Percentiles rank a stretch among this genome's conserved stretches.
Conservation (phyloP, 2,888 invertebrate species). For the Ephialtes manifestator region DNA sequence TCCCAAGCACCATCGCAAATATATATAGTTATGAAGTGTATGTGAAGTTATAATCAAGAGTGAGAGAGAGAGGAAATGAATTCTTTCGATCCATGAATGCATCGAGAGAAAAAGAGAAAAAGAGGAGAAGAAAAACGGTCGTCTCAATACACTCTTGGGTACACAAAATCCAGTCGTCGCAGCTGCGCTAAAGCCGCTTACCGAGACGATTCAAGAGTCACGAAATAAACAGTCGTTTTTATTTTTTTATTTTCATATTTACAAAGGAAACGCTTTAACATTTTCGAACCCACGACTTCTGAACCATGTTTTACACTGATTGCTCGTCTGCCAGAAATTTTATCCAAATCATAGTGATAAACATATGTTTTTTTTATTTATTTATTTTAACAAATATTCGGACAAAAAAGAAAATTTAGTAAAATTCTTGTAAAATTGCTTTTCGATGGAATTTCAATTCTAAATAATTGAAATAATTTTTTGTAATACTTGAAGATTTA, state of each 20-base stretch:
- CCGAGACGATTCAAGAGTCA: conserved; percentile 17
- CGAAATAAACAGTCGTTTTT: conserved; percentile 2
- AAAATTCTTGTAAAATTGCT: too few species aligned
- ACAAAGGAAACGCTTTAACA: not conserved
- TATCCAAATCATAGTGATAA: not conserved
- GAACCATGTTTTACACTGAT: not conserved
- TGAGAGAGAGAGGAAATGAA: not conserved
- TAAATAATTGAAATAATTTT: too few species aligned
- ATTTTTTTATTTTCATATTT: conserved; percentile 13
- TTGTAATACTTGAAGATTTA: too few species aligned
- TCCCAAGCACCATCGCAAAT: not conserved
- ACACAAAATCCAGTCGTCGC: conserved; percentile 35
- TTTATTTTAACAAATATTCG: not conserved
- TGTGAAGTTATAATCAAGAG: conserved; percentile 19
- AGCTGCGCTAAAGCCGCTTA: conserved; percentile 35
- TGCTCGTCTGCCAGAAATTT: not conserved
- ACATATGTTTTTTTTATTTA: not conserved
- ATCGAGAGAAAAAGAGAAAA: conserved; percentile 38
- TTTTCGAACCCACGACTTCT: not conserved
- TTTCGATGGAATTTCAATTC: too few species aligned
- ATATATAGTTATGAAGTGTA: conserved; percentile 13
- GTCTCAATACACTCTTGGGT: conserved; percentile 30
- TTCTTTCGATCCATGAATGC: conserved; percentile 32
- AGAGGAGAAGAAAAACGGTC: conserved; percentile 13
- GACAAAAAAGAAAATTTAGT: too few species aligned